Base-by-base conservation (phyloP, 1,140 invertebrate species). In the Halictus rubicundus region DNA sequence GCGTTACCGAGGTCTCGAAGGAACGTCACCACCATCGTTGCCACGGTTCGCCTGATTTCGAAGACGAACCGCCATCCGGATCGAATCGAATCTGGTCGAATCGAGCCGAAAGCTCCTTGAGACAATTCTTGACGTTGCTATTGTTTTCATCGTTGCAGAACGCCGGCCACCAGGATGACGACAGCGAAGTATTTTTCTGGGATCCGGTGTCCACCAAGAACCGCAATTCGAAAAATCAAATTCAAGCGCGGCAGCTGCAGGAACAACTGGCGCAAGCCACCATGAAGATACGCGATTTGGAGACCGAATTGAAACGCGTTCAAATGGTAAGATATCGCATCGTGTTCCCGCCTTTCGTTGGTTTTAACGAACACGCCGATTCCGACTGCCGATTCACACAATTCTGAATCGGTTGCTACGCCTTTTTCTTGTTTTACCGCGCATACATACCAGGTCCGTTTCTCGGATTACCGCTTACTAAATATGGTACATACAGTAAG, bases 211-310 rank as follows among this genome's bases (percentile, higher is more conserved):
- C 83, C n/a, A 6, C 72, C 6, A 89, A 88, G 68, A 90, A 87
- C 74, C 88, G 88, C 6, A 89, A 23, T 57, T 75, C 37, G 76
- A 91, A 73, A 69, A 74, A 71, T 60, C 85, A 88, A 60, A 89
- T 86, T 59, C 88, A 89, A 42, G 77, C 80, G 8, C 85, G 86
- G 25, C 80, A 88, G 3, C 76, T 93, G 10, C 91, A 93, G 60
- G 91, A 93, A 66, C 88, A 92, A 66, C 81, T 92, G 64, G 87
- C 88, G 54, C 89, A 92, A 84, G 90, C 92, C 92, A 89, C 92
- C 91, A 19, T 93, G 86, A 93, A 74, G 80, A 91, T 93, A 71
- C 87, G 82, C 0, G 91, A 93, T 69, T 80, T 93, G 27, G 92
- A 93, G 80, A 77, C 82, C 0, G 89, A 93, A 80, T 71, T 91